Conservation (phyloP, 2,113 vertebrate genomes). For the Chlamydotis undulata region DNA sequence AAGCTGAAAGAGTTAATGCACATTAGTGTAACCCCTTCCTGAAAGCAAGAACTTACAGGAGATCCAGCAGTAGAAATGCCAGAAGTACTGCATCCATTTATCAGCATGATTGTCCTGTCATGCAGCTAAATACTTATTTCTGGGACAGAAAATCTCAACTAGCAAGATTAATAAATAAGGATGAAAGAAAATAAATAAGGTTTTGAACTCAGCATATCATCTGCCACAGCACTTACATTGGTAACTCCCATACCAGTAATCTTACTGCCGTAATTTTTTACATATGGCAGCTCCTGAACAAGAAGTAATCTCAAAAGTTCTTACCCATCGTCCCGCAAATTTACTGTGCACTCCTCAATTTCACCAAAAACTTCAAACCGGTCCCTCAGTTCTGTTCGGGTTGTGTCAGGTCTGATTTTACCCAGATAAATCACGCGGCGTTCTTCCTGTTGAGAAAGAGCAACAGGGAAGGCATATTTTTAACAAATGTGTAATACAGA, state of each 20-base stretch:
- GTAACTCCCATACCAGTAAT: slow-evolving; percentile 64
- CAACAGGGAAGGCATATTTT: slow-evolving; percentile 22
- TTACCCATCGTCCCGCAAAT: slow-evolving; percentile 96
- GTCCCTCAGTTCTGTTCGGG: slow-evolving; percentile 90
- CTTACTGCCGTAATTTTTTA: slow-evolving; percentile 53
- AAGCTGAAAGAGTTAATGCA: slow-evolving; percentile 16
- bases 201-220: slow-evolving; percentile 75
- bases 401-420: slow-evolving; percentile 91
- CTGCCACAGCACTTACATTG: slow-evolving; percentile 66
- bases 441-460: slow-evolving; percentile 87
- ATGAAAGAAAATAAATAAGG: slow-evolving; percentile 78
- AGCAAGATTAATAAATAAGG: slow-evolving; percentile 79
- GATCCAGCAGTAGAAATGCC: slow-evolving; percentile 22
- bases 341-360: slow-evolving; percentile 97
- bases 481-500: neutral
- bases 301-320: slow-evolving; percentile 71
- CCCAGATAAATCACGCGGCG: slow-evolving; percentile 94
- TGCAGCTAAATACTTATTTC: slow-evolving; percentile 79
- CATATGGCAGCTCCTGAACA: slow-evolving; percentile 63
- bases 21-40: slow-evolving; percentile 38
- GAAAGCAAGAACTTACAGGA: slow-evolving; percentile 21
- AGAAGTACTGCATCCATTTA: slow-evolving; percentile 70
- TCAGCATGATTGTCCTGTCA: slow-evolving; percentile 80
- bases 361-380: slow-evolving; percentile 99
- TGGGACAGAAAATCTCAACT: slow-evolving; percentile 78